Evolutionary conservation across 2,113 vertebrate genomes (phyloP), one percentile per base, ranked within the genome.

Genomic region (Verasper variegatus): DNA sequence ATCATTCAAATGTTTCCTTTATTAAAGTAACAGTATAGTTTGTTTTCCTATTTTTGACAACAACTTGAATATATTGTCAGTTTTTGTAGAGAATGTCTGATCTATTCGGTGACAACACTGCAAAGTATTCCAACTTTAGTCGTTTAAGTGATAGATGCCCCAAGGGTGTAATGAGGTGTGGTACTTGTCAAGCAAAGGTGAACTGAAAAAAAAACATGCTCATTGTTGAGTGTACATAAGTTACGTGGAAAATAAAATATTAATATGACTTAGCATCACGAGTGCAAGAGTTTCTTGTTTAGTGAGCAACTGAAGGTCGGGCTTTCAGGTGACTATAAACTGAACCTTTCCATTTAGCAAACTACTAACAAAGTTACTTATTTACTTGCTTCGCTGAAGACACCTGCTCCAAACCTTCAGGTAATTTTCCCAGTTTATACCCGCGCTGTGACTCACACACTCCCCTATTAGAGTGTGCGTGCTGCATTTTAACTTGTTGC

Each of bases 401-500:
- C n/a, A 71, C 52, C 59, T 55, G 40, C 8, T 56, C 17, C 64
- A 68, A 71, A 59, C 11, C 21, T 59, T 21, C 35, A 68, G 12
- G 24, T 56, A 0, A 65, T 74, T 54, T 58, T 59, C 3, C 6
- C 14, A 57, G 3, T 58, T 52, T 70, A 47, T 54, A 75, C 21
- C 10, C 3, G 52, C 0, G 21, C 40, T 62, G 40, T 58, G 35
- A 26, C 69, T 58, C 60, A 56, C 80, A 52, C 26, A 26, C 35
- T 20, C 20, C 15, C 2, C 42, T 14, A 56, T 58, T 57, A 9
- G 6, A 65, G 24, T 18, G 35, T 56, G 56, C 8, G 8, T 42
- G 61, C 40, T 64, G 37, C 57, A 83, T 62, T 70, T 72, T 27
- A 51, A 63, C 31, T 6, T 31, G 31, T 31, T 31, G 31, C 54